Base-by-base conservation (phyloP, 2,797 vertebrate genomes). In the Aselliscus stoliczkanus region DNA sequence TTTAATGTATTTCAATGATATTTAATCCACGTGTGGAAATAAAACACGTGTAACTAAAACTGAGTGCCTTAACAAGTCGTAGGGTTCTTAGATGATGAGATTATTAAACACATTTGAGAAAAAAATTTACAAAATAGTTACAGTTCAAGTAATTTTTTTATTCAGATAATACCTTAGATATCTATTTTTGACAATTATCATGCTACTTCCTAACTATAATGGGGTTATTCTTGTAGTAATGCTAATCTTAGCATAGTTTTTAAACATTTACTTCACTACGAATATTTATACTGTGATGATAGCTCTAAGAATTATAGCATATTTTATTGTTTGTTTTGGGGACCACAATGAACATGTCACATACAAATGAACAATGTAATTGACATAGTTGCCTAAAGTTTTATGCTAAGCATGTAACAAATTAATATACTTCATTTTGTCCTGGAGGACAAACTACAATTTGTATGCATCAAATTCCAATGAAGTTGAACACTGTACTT, bases 351-450 rank as follows among this genome's bases (percentile, higher is more conserved):
- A 88, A 96, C 80, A 97, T 97, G 97, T 86, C 34, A 95, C 76
- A 90, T 93, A 92, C 92, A 97, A 97, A 97, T 90, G 60, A 91
- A 64, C 90, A 65, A 97, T 94, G 94, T 95, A 97, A 96, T 96
- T 90, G 87, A 67, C 31, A 97, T 97, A 97, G 96, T 94, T 83
- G 69, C 23, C 60, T 85, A 95, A 96, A 95, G 62, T 56, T 96
- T 97, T 98, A 96, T 97, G 93, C 11, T 82, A 88, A 97, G 93
- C 60, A 93, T 94, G 97, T 95, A 72, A 96, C 93, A 97, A 97
- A 97, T 97, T 97, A 96, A 92, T 97, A 91, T 56, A 34, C 93
- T 97, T 97, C 67, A 10, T 23, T 95, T 97, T 94, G 90, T 13
- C 69, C 88, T 90, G 92, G 84, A 97, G 87, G 81, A 64, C 86